Evolutionary conservation across 1,140 invertebrate species (phyloP).

Genomic region (Triops cancriformis): DNA sequence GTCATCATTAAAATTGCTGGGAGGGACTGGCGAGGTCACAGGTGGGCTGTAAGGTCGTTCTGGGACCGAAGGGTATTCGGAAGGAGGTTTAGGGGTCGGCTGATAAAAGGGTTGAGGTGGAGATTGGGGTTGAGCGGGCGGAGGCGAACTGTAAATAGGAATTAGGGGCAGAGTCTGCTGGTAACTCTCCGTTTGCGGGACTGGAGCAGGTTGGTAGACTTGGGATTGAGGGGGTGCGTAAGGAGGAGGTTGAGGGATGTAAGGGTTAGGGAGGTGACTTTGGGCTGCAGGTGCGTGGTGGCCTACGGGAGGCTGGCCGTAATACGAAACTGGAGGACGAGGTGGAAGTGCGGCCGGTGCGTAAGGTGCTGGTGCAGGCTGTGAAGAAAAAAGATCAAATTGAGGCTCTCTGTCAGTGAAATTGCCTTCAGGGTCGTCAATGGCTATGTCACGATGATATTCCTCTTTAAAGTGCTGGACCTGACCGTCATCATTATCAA

Average conservation of each 20-base stretch:
- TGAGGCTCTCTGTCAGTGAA: background rate
- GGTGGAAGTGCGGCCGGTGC: conserved; percentile 11
- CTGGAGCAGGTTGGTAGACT: conserved; percentile 15
- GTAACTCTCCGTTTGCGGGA: conserved; percentile 14
- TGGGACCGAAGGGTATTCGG: background rate
- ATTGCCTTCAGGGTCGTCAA: background rate
- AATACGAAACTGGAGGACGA: background rate
- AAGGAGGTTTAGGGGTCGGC: background rate
- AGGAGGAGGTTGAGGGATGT: conserved; percentile 13
- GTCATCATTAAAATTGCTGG: background rate
- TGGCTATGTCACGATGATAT: background rate
- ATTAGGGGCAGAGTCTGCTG: background rate
- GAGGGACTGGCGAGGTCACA: background rate
- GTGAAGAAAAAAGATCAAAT: background rate
- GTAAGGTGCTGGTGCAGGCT: background rate
- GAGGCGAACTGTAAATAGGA: background rate
- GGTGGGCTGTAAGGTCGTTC: conserved; percentile 8
- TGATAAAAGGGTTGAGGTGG: background rate
- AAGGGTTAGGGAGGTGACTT: conserved; percentile 9
- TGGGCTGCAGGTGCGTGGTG: background rate
- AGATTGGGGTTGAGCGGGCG: conserved; percentile 16
- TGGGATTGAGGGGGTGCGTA: conserved; percentile 11
- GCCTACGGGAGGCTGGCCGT: background rate
- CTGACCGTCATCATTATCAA: background rate
- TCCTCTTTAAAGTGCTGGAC: background rate